A percentile compares a stretch with the other conserved stretches of the same genome.
Evolutionary conservation across 2,797 vertebrate species (phyloP).

Genomic region (Yasuhikotakia modesta): DNA sequence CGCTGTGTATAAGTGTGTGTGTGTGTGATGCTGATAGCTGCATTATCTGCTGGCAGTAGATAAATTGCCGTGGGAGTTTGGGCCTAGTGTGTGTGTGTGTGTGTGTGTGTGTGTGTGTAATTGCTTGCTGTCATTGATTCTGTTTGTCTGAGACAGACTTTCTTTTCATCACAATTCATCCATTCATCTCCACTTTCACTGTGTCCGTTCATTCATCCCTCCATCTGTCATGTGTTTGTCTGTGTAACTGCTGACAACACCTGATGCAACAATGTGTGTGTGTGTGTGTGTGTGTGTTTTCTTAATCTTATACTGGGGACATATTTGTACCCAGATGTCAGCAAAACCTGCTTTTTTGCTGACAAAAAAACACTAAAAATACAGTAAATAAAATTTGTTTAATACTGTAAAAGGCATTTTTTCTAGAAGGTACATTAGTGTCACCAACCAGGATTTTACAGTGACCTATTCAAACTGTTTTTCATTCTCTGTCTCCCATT

Average conservation of each 20-base stretch:
- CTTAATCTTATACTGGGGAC: neutral
- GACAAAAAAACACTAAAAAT: too few species aligned
- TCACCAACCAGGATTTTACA: neutral
- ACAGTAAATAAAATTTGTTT: too few species aligned
- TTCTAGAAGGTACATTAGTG: too few species aligned
- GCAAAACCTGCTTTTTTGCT: too few species aligned
- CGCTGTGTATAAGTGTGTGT: neutral
- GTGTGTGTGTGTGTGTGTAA: neutral
- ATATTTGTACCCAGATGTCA: too few species aligned
- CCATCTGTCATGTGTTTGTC: neutral
- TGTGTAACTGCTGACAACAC: neutral
- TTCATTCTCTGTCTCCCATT: neutral
- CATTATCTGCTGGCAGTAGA: neutral
- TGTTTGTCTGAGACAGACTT: neutral
- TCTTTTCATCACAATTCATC: neutral
- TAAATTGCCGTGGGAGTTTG: slow-evolving; percentile 11
- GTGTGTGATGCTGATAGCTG: neutral
- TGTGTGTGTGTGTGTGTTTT: neutral
- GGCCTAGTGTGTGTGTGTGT: neutral
- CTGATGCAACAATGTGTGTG: neutral
- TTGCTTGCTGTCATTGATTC: slow-evolving; percentile 2
- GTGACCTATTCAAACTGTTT: too few species aligned
- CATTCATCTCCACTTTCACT: slow-evolving; percentile 1
- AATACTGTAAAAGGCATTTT: too few species aligned
- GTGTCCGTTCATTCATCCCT: neutral